These are phyloP conservation scores for Bombus waltoni DNA, from an alignment of 1,140 invertebrate species.

Conservation along the genomic window DNA sequence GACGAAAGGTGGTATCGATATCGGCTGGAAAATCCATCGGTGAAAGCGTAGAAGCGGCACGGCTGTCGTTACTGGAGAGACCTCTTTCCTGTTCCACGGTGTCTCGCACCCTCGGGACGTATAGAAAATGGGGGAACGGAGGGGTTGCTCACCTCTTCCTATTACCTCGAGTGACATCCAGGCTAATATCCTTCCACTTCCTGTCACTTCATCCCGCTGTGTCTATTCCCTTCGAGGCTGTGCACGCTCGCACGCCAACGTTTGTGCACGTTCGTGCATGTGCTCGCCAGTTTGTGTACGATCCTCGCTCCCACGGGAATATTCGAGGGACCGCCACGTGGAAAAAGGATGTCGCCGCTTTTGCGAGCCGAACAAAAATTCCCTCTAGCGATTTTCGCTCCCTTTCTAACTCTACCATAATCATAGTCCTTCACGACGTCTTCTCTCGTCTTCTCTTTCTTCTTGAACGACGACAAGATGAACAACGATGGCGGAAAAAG, in stretches of 20 bases:
- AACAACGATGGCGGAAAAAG: too few relatives aligned
- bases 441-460: not conserved
- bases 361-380: slow-evolving; percentile 37
- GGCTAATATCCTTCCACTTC: slow-evolving; percentile 79
- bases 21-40: slow-evolving; percentile 52
- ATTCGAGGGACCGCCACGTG: slow-evolving; percentile 41
- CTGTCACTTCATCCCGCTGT: slow-evolving; percentile 70
- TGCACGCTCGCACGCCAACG: slow-evolving; percentile 12
- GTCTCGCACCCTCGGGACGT: slow-evolving; percentile 62
- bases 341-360: slow-evolving; percentile 61
- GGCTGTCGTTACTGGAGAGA: slow-evolving; percentile 38
- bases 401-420: not conserved
- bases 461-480: not conserved
- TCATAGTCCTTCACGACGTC: not conserved
- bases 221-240: slow-evolving; percentile 50
- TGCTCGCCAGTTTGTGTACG: not conserved
- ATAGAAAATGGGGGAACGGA: slow-evolving; percentile 46
- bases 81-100: slow-evolving; percentile 59
- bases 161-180: slow-evolving; percentile 74
- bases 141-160: slow-evolving; percentile 62
- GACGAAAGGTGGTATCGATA: slow-evolving; percentile 53
- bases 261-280: slow-evolving; percentile 5
- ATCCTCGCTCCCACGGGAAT: slow-evolving; percentile 10
- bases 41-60: slow-evolving; percentile 33
- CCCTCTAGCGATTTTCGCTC: slow-evolving; percentile 6